Evolutionary conservation across 1,140 invertebrate genomes (phyloP).

Genomic region (Pristionchus pacificus): DNA sequence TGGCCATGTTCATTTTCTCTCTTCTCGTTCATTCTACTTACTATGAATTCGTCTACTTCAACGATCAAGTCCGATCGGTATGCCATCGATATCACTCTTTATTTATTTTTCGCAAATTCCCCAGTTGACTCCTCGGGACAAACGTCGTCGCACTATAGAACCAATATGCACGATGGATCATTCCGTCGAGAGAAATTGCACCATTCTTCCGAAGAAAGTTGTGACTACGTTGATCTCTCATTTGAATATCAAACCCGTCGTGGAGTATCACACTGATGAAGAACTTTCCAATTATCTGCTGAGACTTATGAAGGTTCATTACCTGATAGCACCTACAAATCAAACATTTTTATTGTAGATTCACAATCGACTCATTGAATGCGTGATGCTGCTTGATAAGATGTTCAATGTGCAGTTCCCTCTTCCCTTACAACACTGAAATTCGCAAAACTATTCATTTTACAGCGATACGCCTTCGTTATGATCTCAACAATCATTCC

Average conservation of each 20-base stretch:
- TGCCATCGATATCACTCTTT: too few relatives aligned
- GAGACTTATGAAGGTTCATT: not conserved
- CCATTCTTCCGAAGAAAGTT: too few relatives aligned
- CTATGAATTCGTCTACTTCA: not conserved
- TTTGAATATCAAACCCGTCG: too few relatives aligned
- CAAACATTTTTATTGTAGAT: too few relatives aligned
- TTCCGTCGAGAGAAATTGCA: too few relatives aligned
- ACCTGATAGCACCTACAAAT: too few relatives aligned
- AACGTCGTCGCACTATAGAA: too few relatives aligned
- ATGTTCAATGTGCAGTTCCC: not conserved
- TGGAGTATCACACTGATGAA: not conserved
- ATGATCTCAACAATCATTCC: constrained; percentile 41
- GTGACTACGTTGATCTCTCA: too few relatives aligned
- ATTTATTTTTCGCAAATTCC: too few relatives aligned
- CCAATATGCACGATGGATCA: too few relatives aligned
- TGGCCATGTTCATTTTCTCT: not conserved
- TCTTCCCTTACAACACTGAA: not conserved
- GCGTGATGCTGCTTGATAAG: not conserved
- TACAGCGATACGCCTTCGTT: constrained; percentile 37
- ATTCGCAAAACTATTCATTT: too few relatives aligned
- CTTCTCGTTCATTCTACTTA: not conserved
- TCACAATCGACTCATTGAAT: not conserved
- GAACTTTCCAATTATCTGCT: not conserved
- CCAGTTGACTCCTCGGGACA: too few relatives aligned
- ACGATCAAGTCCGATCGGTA: not conserved